A percentile compares a stretch with the other conserved stretches of the same genome.
These are phyloP conservation scores for Pollenia griseotomentosa DNA, from an alignment of 2,888 invertebrate species.

Conservation along the genomic window DNA sequence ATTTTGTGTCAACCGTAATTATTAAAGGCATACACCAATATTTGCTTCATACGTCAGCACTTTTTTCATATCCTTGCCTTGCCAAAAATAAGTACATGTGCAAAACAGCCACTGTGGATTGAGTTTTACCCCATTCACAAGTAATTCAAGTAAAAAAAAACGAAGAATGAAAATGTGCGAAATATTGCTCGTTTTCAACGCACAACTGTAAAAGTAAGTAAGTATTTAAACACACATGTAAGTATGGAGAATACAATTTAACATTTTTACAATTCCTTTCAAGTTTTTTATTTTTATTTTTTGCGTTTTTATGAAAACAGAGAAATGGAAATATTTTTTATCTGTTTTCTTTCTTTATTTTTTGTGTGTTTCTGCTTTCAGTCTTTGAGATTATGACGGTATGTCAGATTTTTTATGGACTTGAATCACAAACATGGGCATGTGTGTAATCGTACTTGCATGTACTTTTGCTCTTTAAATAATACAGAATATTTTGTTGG, in stretches of 20 bases:
- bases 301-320: slow-evolving; percentile 44
- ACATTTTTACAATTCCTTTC: slow-evolving; percentile 56
- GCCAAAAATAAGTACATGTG: no score
- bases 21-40: no score
- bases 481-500: slow-evolving; percentile 42
- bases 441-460: not conserved
- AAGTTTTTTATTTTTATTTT: slow-evolving; percentile 34
- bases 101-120: no score
- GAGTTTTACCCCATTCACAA: not conserved
- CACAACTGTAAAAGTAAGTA: slow-evolving; percentile 8
- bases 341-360: slow-evolving; percentile 33
- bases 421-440: not conserved
- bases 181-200: not conserved
- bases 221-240: slow-evolving; percentile 18
- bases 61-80: no score
- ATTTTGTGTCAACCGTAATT: no score
- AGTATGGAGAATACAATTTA: slow-evolving; percentile 35
- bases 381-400: slow-evolving; percentile 61
- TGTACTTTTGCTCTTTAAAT: slow-evolving; percentile 44
- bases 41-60: no score
- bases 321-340: slow-evolving; percentile 63
- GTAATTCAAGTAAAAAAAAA: no score
- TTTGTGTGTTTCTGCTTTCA: slow-evolving; percentile 15
- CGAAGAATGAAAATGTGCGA: no score
- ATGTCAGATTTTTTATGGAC: slow-evolving; percentile 60